These are phyloP conservation scores for Heteromormyrus szaboi DNA, from an alignment of 2,797 vertebrate genomes.

Conservation along the genomic window DNA sequence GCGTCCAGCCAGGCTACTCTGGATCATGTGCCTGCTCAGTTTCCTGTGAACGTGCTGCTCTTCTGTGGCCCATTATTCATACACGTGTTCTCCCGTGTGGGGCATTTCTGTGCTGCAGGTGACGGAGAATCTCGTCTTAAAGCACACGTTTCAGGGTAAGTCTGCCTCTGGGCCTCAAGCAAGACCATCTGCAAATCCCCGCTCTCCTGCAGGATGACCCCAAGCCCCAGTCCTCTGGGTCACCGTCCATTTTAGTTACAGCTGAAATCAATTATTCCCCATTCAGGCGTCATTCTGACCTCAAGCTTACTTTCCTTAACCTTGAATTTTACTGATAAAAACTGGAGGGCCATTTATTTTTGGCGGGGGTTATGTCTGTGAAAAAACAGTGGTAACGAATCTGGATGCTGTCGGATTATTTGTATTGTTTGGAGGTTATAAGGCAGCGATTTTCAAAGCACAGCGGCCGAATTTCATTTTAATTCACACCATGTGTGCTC, in stretches of 20 bases:
- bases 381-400: not conserved
- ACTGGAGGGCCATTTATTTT: not conserved
- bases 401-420: not conserved
- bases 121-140: conserved; percentile 25
- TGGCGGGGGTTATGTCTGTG: not conserved
- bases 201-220: not conserved
- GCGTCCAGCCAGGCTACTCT: not conserved
- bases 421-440: not conserved
- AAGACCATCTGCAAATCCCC: not conserved
- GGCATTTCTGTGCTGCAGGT: conserved; percentile 20
- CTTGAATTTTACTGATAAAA: not conserved
- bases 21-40: not conserved
- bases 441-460: not conserved
- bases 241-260: not conserved
- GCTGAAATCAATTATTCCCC: not conserved
- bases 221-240: not conserved
- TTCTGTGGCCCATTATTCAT: not conserved
- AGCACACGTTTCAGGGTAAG: conserved; percentile 23
- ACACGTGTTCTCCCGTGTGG: not conserved
- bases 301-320: not conserved
- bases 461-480: not conserved
- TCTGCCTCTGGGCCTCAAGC: not conserved
- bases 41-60: not conserved
- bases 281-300: not conserved
- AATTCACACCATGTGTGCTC: not conserved